phyloP scores from a whole-genome alignment of 2,113 vertebrate species.

The Pogona vitticeps region DNA sequence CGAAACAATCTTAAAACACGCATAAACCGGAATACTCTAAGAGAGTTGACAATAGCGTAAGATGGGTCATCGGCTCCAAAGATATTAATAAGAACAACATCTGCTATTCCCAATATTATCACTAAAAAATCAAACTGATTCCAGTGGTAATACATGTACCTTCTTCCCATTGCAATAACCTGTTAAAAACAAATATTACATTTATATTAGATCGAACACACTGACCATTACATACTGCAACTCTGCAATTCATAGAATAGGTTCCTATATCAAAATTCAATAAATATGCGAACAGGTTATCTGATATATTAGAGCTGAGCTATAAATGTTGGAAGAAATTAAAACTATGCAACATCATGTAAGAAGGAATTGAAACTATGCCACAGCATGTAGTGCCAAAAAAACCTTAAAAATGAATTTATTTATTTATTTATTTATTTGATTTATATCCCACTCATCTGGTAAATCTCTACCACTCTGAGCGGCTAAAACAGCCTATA shows the following conservation, averaged over 20 bases:
- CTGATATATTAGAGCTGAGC: neutral
- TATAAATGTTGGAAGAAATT: neutral
- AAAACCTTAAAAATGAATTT: too few relatives aligned
- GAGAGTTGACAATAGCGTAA: conserved; percentile 12
- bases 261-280: neutral
- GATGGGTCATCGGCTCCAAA: conserved; percentile 1
- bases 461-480: too few relatives aligned
- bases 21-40: conserved; percentile 42
- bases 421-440: too few relatives aligned
- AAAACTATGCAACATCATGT: too few relatives aligned
- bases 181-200: conserved; percentile 31
- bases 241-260: neutral
- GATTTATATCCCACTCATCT: too few relatives aligned
- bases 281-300: neutral
- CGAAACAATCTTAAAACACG: conserved; percentile 47
- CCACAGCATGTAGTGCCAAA: too few relatives aligned
- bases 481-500: too few relatives aligned
- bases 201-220: neutral
- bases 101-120: conserved; percentile 39
- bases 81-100: conserved; percentile 34
- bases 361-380: too few relatives aligned
- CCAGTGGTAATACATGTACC: conserved; percentile 53
- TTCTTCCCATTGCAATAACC: conserved; percentile 44
- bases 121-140: conserved; percentile 58
- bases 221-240: neutral